Conservation (phyloP, 2,113 vertebrate species). For the Carlito syrichta region DNA sequence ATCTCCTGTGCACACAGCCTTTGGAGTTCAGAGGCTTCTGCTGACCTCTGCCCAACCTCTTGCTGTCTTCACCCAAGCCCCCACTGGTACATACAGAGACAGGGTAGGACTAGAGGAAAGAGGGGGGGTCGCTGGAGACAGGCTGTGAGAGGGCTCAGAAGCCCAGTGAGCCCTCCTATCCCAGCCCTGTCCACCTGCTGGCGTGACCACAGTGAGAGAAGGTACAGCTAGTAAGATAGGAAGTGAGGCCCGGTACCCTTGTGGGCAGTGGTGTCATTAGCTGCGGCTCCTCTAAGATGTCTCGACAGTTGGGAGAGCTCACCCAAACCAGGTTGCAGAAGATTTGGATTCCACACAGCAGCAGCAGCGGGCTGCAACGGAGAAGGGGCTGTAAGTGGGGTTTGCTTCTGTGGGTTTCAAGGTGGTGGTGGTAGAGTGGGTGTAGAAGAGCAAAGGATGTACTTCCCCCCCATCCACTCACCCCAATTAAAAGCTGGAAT, state of each 20-base stretch:
- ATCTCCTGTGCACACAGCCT: slow-evolving; percentile 69
- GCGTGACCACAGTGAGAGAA: slow-evolving; percentile 35
- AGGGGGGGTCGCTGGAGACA: slow-evolving; percentile 30
- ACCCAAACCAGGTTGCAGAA: slow-evolving; percentile 91
- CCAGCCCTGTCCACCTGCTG: slow-evolving; percentile 1
- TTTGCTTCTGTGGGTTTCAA: slow-evolving; percentile 75
- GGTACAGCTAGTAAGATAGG: slow-evolving; percentile 32
- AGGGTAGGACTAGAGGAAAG: slow-evolving; percentile 34
- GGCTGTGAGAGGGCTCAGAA: slow-evolving; percentile 45
- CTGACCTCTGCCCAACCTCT: slow-evolving; percentile 59
- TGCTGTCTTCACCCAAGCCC: slow-evolving; percentile 20
- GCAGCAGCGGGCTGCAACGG: slow-evolving; percentile 80
- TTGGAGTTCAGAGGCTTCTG: slow-evolving; percentile 67
- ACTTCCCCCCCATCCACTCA: background rate
- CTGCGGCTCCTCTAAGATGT: slow-evolving; percentile 77
- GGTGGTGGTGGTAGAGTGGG: slow-evolving; percentile 35
- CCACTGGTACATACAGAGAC: slow-evolving; percentile 23
- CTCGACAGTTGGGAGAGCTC: slow-evolving; percentile 79
- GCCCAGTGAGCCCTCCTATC: background rate
- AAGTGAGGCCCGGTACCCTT: slow-evolving; percentile 2
- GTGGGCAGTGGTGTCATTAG: slow-evolving; percentile 27
- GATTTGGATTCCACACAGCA: slow-evolving; percentile 90
- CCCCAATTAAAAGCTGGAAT: background rate
- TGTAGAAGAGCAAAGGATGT: background rate
- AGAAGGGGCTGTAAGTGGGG: slow-evolving; percentile 90